Evolutionary conservation across 2,888 invertebrate species (phyloP), one percentile per base, ranked within the genome.

Genomic region (Ochropleura plecta): DNA sequence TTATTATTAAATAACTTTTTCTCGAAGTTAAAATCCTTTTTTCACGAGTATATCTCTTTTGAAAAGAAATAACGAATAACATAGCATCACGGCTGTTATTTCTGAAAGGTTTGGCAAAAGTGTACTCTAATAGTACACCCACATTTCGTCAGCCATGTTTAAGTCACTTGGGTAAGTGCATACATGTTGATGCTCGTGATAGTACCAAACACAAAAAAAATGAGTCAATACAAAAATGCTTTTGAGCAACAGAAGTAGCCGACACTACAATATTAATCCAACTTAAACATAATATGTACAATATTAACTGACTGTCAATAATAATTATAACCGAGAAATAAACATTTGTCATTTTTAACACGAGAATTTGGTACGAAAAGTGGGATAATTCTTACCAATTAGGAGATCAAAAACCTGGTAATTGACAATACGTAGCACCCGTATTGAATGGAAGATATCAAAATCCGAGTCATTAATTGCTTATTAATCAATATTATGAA

Each of bases 171-270:
- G 14, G 57, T 30, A 30, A 57, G 57, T 14, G 30, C 30, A 0
- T 57, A 30, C 12, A 44, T 44, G 44, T 62, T 62, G 14, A n/a
- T 18, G 44, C n/a, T 5, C 44, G 14, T 44, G n/a, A 62, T 7
- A 20, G 62, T 62, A 62, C 62, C 20, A 44, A 30, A 62, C 70
- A 66, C 72, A 73, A 65, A 80, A 80, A 71, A 79, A 76, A 79
- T 63, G 70, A 81, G 78, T 79, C 81, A 76, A 83, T 72, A 75
- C 78, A 82, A 82, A 78, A 84, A 86, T 87, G 87, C 88, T 85
- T 62, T 90, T 90, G 89, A 90, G 89, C 90, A 88, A 80, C 57
- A 68, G 20, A 73, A 63, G 65, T 83, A 83, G 55, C 46, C 16
- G 59, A 79, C 70, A 78, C 80, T 78, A 82, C 67, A 46, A 68